Conservation (phyloP, 2,113 vertebrate species). For the Bos indicus region DNA sequence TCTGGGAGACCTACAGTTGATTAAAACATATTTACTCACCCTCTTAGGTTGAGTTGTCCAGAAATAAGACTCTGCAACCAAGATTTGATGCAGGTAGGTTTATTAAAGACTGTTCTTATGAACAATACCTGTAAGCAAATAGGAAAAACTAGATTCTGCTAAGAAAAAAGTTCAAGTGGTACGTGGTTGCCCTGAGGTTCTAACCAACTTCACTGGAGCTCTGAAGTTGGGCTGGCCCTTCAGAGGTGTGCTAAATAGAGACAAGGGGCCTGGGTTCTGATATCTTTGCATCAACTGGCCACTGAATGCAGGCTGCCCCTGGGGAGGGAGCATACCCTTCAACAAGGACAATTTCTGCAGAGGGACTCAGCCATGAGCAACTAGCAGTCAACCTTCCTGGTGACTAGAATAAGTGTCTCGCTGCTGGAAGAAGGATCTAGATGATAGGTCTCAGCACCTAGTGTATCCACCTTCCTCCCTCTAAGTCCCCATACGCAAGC, state of each 20-base stretch:
- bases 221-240: neutral
- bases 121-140: neutral
- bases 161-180: neutral
- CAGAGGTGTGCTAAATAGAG: neutral
- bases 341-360: neutral
- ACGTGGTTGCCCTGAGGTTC: neutral
- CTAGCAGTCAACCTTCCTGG: neutral
- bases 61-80: neutral
- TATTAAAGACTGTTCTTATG: neutral
- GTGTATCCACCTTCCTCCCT: neutral
- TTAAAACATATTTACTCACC: neutral
- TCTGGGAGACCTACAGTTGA: neutral
- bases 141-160: neutral
- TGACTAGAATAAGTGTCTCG: neutral
- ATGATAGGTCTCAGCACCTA: neutral
- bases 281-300: neutral
- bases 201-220: neutral
- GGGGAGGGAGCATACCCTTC: neutral
- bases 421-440: neutral
- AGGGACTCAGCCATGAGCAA: neutral
- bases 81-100: neutral
- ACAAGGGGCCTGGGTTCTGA: neutral
- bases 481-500: neutral
- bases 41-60: neutral
- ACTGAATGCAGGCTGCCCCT: neutral